phyloP scores from a whole-genome alignment of 2,888 invertebrate genomes.

The Leptopilina syphax region DNA sequence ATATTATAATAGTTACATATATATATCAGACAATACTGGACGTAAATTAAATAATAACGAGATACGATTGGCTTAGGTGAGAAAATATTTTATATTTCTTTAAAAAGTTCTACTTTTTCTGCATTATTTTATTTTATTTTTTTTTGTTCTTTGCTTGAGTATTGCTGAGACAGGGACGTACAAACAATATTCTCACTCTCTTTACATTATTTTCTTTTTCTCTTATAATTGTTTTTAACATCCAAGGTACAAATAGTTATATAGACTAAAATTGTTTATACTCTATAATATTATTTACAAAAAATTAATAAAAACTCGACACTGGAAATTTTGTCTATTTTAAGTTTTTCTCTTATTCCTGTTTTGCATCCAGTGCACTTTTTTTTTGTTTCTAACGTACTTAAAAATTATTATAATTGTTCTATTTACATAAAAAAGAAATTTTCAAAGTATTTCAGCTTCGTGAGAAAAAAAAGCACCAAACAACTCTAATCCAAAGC shows the following conservation, averaged over 20 bases:
- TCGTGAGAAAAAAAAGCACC: conserved; percentile 25
- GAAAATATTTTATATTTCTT: no score
- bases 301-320: conserved; percentile 48
- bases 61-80: conserved; percentile 43
- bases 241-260: conserved; percentile 41
- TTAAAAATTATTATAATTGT: not conserved
- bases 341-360: not conserved
- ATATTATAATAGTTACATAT: conserved; percentile 37
- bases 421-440: conserved; percentile 23
- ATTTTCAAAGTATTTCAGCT: conserved; percentile 7
- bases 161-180: conserved; percentile 55
- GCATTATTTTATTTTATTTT: conserved; percentile 42
- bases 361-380: conserved; percentile 14
- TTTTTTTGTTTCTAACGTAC: not conserved
- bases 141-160: conserved; percentile 55
- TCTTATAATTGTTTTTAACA: conserved; percentile 23
- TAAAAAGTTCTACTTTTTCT: not conserved
- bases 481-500: conserved; percentile 16
- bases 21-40: conserved; percentile 68
- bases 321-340: conserved; percentile 48
- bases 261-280: conserved; percentile 31
- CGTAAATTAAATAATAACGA: conserved; percentile 70
- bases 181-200: conserved; percentile 51
- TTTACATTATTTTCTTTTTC: conserved; percentile 40
- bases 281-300: conserved; percentile 53